A percentile compares a stretch with the other conserved stretches of the same genome.
Conservation (phyloP, 2,113 vertebrate genomes). For the Pogonocichla stellata region DNA sequence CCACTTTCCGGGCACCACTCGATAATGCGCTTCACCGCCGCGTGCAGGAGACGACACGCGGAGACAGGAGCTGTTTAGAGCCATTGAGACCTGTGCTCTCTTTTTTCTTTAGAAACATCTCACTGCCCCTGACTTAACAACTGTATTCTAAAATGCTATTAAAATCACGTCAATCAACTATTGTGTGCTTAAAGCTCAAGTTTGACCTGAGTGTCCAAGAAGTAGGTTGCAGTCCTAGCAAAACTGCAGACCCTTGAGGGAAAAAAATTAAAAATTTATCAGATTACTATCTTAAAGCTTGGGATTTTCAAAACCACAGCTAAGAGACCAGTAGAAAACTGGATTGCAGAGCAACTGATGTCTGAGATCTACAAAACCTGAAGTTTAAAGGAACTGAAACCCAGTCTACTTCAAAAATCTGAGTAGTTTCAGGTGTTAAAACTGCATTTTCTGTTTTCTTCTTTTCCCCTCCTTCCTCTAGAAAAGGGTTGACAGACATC, state of each 20-base stretch:
- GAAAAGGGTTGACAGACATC: not conserved
- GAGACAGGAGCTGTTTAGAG: constrained; percentile 75
- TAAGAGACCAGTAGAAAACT: not conserved
- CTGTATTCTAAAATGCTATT: constrained; percentile 77
- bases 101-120: constrained; percentile 45
- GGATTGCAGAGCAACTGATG: not conserved
- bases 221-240: not conserved
- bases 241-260: not conserved
- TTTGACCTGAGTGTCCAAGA: constrained; percentile 30
- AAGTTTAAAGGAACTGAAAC: constrained; percentile 34
- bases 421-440: not conserved
- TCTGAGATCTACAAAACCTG: not conserved
- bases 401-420: not conserved
- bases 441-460: not conserved
- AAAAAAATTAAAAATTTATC: not conserved
- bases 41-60: constrained; percentile 57
- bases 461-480: not conserved
- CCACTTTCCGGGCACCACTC: constrained; percentile 78
- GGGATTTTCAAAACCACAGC: not conserved
- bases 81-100: constrained; percentile 69
- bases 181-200: constrained; percentile 46
- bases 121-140: constrained; percentile 70
- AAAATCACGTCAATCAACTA: constrained; percentile 64
- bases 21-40: constrained; percentile 75
- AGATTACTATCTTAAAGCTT: not conserved